Evolutionary conservation across 2,113 vertebrate genomes (phyloP).

Genomic region (Alethe castanea): DNA sequence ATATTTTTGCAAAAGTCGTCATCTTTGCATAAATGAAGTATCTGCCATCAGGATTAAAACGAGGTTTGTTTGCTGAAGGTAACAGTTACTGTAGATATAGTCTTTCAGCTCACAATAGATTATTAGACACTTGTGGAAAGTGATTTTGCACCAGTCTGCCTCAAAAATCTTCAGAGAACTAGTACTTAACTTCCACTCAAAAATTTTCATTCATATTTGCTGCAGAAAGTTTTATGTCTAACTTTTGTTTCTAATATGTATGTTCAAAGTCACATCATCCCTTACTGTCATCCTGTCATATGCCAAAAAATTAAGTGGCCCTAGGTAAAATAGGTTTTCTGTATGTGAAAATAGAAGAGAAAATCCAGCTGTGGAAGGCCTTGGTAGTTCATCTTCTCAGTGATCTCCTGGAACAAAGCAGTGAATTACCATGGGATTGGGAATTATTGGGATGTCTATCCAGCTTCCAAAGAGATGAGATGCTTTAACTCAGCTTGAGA

Average conservation of each 20-base stretch:
- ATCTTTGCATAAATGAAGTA: neutral
- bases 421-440: neutral
- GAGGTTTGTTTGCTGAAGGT: neutral
- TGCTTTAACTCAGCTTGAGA: neutral
- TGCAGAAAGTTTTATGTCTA: neutral
- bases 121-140: neutral
- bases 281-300: no score
- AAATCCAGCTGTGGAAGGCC: neutral
- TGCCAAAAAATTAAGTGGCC: neutral
- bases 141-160: neutral
- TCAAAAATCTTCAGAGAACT: neutral
- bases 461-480: neutral
- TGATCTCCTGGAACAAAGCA: neutral
- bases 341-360: neutral
- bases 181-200: neutral
- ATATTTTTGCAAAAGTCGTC: neutral
- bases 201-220: neutral
- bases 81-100: neutral
- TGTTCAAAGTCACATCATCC: neutral
- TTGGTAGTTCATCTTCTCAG: neutral
- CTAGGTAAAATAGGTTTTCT: neutral
- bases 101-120: neutral
- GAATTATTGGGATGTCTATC: neutral
- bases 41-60: neutral
- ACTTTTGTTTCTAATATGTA: neutral